Evolutionary conservation across 2,113 vertebrate species (phyloP).

Genomic region (Crotalus horridus): DNA sequence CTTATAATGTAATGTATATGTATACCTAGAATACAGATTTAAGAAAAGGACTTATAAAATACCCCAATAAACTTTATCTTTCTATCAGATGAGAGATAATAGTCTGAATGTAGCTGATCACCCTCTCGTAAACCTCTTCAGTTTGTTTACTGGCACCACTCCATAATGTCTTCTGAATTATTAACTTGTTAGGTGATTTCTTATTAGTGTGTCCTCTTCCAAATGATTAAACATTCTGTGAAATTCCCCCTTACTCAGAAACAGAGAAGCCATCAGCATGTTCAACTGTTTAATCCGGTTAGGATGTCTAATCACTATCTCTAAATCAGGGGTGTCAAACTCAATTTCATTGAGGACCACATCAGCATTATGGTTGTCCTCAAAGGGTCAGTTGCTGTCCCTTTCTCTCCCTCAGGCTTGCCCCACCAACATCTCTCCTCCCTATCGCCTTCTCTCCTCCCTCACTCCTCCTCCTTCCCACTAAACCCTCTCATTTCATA

Average conservation of each 20-base stretch:
- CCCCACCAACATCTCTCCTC: too few relatives aligned
- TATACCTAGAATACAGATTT: not conserved
- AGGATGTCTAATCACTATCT: not conserved
- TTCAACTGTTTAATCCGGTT: not conserved
- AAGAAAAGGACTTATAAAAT: not conserved
- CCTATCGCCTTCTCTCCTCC: too few relatives aligned
- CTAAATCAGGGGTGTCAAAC: too few relatives aligned
- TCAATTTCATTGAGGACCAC: too few relatives aligned
- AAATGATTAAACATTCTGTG: not conserved
- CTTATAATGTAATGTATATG: not conserved
- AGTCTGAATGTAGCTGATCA: not conserved
- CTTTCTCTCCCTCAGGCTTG: too few relatives aligned
- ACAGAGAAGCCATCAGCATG: not conserved
- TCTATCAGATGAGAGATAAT: not conserved
- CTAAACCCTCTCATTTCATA: too few relatives aligned
- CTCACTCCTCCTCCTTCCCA: too few relatives aligned
- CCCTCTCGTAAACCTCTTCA: not conserved
- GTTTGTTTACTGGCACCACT: not conserved
- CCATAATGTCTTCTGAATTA: not conserved
- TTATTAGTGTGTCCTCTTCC: not conserved
- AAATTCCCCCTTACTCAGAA: not conserved
- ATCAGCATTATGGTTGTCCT: too few relatives aligned
- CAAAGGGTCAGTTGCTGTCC: too few relatives aligned
- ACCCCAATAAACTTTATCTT: not conserved
- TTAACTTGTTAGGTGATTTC: not conserved